Conservation (phyloP, 2,113 vertebrate genomes). For the Lagopus leucura region DNA sequence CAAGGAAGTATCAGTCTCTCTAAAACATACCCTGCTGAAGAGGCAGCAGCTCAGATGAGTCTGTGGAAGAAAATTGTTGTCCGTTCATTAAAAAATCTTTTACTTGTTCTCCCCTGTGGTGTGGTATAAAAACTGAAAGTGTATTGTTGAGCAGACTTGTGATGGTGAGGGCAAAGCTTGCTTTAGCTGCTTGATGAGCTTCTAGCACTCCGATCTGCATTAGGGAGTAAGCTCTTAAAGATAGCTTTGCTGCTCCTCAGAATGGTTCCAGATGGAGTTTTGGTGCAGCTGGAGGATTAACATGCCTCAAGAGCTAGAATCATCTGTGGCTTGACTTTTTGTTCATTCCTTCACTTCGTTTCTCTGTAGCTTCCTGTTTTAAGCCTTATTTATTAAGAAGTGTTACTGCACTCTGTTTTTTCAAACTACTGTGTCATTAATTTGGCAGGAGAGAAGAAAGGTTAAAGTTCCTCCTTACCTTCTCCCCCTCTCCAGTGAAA, state of each 20-base stretch:
- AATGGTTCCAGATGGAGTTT: neutral
- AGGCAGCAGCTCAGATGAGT: neutral
- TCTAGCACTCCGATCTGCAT: neutral
- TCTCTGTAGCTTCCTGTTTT: neutral
- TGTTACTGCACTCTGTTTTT: neutral
- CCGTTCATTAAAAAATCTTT: neutral
- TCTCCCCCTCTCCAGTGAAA: slow-evolving; percentile 40
- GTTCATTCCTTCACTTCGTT: neutral
- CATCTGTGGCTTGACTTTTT: neutral
- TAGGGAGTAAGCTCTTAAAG: neutral
- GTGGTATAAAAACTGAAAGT: neutral
- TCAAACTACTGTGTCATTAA: neutral
- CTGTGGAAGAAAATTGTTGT: neutral
- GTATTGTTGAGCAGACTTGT: neutral
- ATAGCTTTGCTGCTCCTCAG: neutral
- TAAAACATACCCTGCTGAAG: neutral
- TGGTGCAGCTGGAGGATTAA: neutral
- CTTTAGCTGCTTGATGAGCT: neutral
- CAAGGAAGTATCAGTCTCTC: neutral
- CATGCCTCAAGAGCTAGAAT: neutral
- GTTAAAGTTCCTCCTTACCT: slow-evolving; percentile 47
- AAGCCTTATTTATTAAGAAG: neutral
- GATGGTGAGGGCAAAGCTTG: neutral
- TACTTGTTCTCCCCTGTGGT: neutral
- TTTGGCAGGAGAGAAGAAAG: slow-evolving; percentile 27